These are phyloP conservation scores for Digitonthophagus gazella DNA, from an alignment of 2,888 invertebrate species.

Conservation along the genomic window DNA sequence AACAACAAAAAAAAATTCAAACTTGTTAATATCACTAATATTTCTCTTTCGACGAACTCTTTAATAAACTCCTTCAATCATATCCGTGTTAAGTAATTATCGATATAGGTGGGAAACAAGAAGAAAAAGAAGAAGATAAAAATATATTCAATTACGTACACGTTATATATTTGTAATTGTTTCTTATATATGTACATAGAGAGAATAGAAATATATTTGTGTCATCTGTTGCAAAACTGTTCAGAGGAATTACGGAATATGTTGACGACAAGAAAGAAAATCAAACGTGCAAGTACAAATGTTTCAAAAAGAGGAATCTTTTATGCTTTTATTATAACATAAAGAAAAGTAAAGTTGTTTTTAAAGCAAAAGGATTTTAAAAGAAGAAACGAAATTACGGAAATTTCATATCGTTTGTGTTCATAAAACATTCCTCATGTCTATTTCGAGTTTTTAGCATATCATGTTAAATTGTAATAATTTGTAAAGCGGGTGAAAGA, in stretches of 20 bases:
- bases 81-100: conserved; percentile 17
- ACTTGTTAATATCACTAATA: background rate
- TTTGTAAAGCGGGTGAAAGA: conserved; percentile 30
- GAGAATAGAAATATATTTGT: conserved; percentile 38
- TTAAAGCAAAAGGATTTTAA: too few species aligned
- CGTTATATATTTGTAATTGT: conserved; percentile 28
- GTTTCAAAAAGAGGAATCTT: conserved; percentile 26
- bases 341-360: too few species aligned
- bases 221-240: conserved; percentile 30
- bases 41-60: background rate
- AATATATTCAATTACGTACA: background rate
- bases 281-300: conserved; percentile 28
- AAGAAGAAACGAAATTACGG: background rate
- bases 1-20: background rate
- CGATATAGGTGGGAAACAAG: conserved; percentile 2
- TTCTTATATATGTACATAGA: conserved; percentile 44
- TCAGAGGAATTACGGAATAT: conserved; percentile 5
- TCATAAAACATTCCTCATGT: conserved; percentile 26
- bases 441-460: conserved; percentile 24
- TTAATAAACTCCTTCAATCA: conserved; percentile 26
- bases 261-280: conserved; percentile 25
- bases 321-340: conserved; percentile 20
- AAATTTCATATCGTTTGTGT: conserved; percentile 9
- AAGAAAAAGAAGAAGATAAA: conserved; percentile 18
- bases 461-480: conserved; percentile 24